Percentiles rank a stretch among this genome's conserved stretches.
Conservation (phyloP, 2,888 invertebrate species). For the Gryllus longicercus region DNA sequence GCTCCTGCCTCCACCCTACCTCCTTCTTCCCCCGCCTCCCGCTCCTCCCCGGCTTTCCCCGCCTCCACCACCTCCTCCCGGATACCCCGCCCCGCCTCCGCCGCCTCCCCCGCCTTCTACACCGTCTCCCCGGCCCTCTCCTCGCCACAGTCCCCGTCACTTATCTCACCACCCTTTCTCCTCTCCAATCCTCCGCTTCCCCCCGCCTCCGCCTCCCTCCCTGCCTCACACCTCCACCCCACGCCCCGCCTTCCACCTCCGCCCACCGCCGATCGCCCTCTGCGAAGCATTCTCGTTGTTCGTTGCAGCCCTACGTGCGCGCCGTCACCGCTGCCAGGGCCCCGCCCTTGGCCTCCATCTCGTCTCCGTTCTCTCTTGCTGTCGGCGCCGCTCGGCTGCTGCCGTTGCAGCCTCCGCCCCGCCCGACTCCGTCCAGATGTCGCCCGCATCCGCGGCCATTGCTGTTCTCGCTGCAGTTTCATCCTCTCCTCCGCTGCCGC, state of each 20-base stretch:
- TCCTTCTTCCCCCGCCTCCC: neutral
- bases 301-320: neutral
- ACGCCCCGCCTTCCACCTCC: neutral
- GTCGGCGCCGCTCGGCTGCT: too few relatives aligned
- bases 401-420: too few relatives aligned
- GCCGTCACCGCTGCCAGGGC: neutral
- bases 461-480: neutral
- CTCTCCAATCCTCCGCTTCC: too few relatives aligned
- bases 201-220: too few relatives aligned
- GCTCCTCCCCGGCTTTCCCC: too few relatives aligned
- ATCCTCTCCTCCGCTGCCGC: neutral
- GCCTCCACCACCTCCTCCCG: too few relatives aligned
- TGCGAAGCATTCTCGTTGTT: neutral
- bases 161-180: too few relatives aligned
- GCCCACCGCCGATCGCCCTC: neutral
- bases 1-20: too few relatives aligned
- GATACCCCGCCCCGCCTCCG: too few relatives aligned
- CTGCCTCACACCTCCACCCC: neutral
- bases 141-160: too few relatives aligned
- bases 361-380: neutral
- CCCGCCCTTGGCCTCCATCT: neutral
- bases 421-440: too few relatives aligned
- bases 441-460: neutral
- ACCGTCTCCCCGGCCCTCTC: neutral
- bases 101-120: neutral